These are phyloP conservation scores for Gadus macrocephalus DNA, from an alignment of 2,113 vertebrate species.

Conservation along the genomic window DNA sequence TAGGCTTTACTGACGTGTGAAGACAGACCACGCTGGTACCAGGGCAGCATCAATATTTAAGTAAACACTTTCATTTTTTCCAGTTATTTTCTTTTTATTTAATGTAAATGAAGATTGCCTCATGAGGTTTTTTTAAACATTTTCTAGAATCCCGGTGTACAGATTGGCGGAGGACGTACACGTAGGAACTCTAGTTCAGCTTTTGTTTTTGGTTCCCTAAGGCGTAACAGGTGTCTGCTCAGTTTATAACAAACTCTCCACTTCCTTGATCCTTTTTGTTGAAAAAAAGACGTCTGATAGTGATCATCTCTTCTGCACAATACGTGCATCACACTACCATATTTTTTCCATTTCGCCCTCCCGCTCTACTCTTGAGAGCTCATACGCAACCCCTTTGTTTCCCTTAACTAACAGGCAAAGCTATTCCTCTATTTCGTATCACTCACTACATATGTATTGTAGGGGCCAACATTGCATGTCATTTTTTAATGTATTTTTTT, in stretches of 20 bases:
- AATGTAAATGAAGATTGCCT: conserved; percentile 10
- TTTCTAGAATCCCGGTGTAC: conserved; percentile 15
- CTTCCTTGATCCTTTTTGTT: no score
- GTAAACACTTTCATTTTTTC: background rate
- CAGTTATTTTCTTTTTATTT: background rate
- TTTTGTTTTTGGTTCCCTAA: conserved; percentile 1
- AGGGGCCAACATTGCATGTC: no score
- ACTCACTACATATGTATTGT: no score
- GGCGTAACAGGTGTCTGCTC: conserved; percentile 19
- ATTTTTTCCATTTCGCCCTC: no score
- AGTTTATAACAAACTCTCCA: background rate
- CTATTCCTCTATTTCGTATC: no score
- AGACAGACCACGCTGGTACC: conserved; percentile 10
- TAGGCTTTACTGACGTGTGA: conserved; percentile 16
- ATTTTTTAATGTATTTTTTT: no score
- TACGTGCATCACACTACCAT: no score
- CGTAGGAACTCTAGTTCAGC: background rate
- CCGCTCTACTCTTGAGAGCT: no score
- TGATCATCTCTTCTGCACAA: no score
- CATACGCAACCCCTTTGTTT: no score
- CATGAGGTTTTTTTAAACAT: conserved; percentile 13
- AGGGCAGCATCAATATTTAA: conserved; percentile 4
- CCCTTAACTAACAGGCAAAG: no score
- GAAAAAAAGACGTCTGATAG: no score
- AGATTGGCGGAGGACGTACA: background rate